phyloP scores from a whole-genome alignment of 2,888 invertebrate genomes.

The Horisme vitalbata region DNA sequence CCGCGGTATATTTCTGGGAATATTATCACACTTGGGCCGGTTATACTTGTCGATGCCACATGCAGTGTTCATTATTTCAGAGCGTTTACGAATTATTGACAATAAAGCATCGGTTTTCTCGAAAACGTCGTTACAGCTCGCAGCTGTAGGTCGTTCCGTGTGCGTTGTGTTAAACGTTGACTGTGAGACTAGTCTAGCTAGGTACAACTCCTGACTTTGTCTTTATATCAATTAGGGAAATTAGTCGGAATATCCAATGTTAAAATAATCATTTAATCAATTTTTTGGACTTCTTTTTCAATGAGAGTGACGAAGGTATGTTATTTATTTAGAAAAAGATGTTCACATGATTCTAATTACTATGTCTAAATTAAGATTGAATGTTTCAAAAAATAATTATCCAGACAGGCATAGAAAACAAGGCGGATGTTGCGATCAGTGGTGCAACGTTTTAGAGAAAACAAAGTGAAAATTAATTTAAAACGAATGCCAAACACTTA shows the following conservation, averaged over 20 bases:
- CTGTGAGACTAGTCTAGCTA: slow-evolving; percentile 12
- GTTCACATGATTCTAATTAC: too few species aligned
- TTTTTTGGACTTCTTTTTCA: too few species aligned
- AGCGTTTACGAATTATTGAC: slow-evolving; percentile 65
- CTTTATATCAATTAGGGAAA: too few species aligned
- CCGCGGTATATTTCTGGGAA: slow-evolving; percentile 41
- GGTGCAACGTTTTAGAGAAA: not conserved
- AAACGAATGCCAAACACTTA: not conserved
- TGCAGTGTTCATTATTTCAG: slow-evolving; percentile 59
- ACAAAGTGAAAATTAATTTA: not conserved
- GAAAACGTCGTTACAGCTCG: slow-evolving; percentile 56
- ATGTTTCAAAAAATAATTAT: too few species aligned
- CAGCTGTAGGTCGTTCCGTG: slow-evolving; percentile 61
- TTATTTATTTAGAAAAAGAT: too few species aligned
- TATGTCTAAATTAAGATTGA: too few species aligned
- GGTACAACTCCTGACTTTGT: slow-evolving; percentile 4
- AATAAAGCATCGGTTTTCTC: slow-evolving; percentile 68
- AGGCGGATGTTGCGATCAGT: too few species aligned
- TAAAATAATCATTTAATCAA: too few species aligned
- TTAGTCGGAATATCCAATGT: too few species aligned
- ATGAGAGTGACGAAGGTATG: too few species aligned
- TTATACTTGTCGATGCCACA: slow-evolving; percentile 49
- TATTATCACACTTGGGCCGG: slow-evolving; percentile 41
- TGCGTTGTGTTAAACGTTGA: slow-evolving; percentile 34
- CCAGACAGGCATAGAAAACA: too few species aligned